phyloP scores from a whole-genome alignment of 2,797 vertebrate species.

The Gambusia yucatana region DNA sequence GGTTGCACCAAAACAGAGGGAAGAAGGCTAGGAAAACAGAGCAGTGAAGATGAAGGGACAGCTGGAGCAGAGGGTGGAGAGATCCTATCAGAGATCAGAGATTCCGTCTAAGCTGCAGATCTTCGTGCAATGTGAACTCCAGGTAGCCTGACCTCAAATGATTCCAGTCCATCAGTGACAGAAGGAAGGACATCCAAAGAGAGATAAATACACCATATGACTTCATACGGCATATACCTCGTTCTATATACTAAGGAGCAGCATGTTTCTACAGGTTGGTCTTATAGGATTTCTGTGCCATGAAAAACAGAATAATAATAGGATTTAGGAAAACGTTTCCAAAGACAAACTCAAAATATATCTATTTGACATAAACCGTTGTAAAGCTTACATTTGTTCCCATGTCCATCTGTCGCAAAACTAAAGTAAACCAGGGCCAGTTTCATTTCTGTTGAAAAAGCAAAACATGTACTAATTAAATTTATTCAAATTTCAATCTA shows the following conservation, averaged over 20 bases:
- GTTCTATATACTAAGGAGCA: constrained; percentile 31
- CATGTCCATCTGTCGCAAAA: not conserved
- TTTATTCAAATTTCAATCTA: not conserved
- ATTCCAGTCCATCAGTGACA: constrained; percentile 66
- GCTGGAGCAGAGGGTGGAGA: constrained; percentile 59
- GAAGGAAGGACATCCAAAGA: constrained; percentile 60
- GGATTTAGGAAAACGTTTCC: constrained; percentile 23
- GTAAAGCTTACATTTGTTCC: not conserved
- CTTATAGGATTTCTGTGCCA: constrained; percentile 22
- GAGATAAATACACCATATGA: constrained; percentile 63
- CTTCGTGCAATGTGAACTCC: constrained; percentile 66
- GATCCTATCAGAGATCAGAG: constrained; percentile 76
- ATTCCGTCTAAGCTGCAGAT: constrained; percentile 63
- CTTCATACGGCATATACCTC: constrained; percentile 64
- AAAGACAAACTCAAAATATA: constrained; percentile 16
- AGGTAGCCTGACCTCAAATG: constrained; percentile 70
- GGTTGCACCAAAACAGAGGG: constrained; percentile 29
- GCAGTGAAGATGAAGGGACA: constrained; percentile 62
- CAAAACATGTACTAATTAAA: not conserved
- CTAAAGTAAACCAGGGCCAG: not conserved
- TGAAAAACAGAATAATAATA: constrained; percentile 26
- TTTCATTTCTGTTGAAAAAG: not conserved
- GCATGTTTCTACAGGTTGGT: constrained; percentile 21
- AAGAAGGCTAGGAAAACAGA: constrained; percentile 51
- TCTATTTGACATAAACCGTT: not conserved